These are phyloP conservation scores for Fistularia commersonii DNA, from an alignment of 2,797 vertebrate species.

Conservation along the genomic window DNA sequence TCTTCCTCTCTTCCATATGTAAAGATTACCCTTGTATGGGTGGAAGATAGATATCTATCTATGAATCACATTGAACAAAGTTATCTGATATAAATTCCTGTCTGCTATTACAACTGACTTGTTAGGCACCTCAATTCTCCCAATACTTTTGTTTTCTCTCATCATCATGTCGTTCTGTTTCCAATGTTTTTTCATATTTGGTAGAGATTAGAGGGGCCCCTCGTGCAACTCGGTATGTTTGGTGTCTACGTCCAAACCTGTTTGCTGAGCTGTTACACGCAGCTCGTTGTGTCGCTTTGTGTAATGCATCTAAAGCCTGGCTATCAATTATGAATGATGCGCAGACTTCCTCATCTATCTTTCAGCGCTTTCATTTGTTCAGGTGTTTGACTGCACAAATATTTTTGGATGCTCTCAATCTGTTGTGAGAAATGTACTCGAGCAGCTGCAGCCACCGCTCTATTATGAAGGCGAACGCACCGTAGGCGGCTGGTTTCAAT, in stretches of 20 bases:
- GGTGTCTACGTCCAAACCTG: neutral
- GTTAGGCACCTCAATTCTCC: no score
- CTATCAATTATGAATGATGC: constrained; percentile 74
- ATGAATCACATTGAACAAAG: no score
- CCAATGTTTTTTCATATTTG: no score
- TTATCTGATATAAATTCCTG: no score
- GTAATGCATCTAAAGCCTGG: constrained; percentile 65
- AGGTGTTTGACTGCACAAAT: constrained; percentile 59
- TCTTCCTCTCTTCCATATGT: no score
- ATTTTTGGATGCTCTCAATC: constrained; percentile 52
- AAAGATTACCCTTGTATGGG: no score
- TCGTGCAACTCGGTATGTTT: no score
- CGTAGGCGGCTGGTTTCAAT: constrained; percentile 17
- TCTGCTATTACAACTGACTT: no score
- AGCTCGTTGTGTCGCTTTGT: constrained; percentile 52
- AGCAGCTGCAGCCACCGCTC: constrained; percentile 12
- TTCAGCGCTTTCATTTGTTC: constrained; percentile 69
- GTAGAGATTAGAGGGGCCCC: no score
- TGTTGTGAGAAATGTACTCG: constrained; percentile 42
- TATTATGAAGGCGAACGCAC: neutral
- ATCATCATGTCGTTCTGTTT: no score
- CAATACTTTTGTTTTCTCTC: no score
- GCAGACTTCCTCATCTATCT: constrained; percentile 68
- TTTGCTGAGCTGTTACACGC: neutral
- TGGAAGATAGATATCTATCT: no score